Evolutionary conservation across 2,113 vertebrate genomes (phyloP).

Genomic region (Hiodon alosoides): DNA sequence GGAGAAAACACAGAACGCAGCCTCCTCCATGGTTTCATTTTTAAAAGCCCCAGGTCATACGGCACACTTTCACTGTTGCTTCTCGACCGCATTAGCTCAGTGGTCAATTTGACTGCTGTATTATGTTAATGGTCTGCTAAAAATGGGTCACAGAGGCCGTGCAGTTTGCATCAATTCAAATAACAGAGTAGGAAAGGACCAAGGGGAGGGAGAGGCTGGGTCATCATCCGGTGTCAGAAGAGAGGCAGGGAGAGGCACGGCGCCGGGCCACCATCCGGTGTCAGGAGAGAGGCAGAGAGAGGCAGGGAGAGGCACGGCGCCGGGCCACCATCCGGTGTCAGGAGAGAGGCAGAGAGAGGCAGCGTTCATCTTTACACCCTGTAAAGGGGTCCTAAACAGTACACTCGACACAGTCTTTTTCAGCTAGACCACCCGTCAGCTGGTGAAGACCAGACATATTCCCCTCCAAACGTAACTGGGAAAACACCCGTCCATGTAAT

Average conservation of each 20-base stretch:
- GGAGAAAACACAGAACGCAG: constrained; percentile 61
- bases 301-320: background rate
- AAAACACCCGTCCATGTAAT: no score
- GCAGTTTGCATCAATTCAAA: constrained; percentile 71
- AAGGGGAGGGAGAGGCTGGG: constrained; percentile 52
- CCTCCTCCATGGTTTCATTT: constrained; percentile 79
- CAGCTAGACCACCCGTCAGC: no score
- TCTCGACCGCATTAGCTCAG: constrained; percentile 83
- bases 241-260: background rate
- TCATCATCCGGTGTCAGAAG: background rate
- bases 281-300: background rate
- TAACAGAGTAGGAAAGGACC: constrained; percentile 59
- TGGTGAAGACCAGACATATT: no score
- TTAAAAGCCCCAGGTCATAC: constrained; percentile 82
- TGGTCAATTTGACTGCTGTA: constrained; percentile 75
- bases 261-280: background rate
- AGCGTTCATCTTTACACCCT: no score
- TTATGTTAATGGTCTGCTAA: constrained; percentile 85
- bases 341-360: background rate
- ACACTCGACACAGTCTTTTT: no score
- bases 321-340: no score
- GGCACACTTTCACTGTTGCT: constrained; percentile 86
- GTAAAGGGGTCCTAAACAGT: no score
- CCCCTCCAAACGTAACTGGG: no score
- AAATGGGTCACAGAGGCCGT: constrained; percentile 78